Conservation (phyloP, 2,888 invertebrate genomes). For the Erebia aethiops region DNA sequence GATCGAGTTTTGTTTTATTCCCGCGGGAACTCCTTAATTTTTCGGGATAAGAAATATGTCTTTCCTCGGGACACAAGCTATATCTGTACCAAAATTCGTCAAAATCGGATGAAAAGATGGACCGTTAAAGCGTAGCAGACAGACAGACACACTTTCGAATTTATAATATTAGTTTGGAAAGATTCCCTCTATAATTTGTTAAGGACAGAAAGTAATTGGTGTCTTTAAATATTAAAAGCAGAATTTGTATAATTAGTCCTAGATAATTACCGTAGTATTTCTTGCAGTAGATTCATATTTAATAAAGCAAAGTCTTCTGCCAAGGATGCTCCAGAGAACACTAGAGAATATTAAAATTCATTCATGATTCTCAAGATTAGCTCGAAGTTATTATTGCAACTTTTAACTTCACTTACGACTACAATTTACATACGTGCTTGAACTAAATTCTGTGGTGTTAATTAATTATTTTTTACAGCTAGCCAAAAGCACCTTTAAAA, state of each 20-base stretch:
- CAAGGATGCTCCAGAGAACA: conserved; percentile 18
- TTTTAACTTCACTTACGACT: neutral
- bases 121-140: no score
- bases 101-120: no score
- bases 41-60: no score
- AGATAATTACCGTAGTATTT: conserved; percentile 17
- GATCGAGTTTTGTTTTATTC: no score
- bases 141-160: no score
- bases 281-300: conserved; percentile 17
- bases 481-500: no score
- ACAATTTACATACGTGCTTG: neutral
- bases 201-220: conserved; percentile 1
- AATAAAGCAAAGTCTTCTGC: conserved; percentile 23
- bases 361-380: conserved; percentile 22
- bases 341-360: conserved; percentile 25
- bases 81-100: no score
- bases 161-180: no score
- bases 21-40: no score
- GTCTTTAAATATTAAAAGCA: conserved; percentile 7
- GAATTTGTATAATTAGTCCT: conserved; percentile 15
- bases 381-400: conserved; percentile 5
- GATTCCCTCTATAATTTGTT: neutral
- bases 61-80: no score
- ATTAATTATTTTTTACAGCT: no score
- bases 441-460: no score